Conservation (phyloP, 2,113 vertebrate species). For the Stigmatopora nigra region DNA sequence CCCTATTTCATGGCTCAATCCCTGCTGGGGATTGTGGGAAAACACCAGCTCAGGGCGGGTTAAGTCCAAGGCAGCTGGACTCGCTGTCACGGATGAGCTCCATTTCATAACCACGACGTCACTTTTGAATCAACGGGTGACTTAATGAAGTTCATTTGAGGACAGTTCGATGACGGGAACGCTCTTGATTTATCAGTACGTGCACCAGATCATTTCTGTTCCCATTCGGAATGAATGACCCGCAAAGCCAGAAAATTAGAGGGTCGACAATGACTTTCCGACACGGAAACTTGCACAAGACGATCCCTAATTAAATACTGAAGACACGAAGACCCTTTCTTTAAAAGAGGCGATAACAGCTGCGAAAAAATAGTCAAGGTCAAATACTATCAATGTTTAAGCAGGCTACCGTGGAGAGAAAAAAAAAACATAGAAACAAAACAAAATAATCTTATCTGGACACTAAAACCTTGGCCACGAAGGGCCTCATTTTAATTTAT, state of each 20-base stretch:
- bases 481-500: conserved; percentile 11
- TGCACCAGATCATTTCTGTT: neutral
- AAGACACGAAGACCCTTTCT: neutral
- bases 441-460: conserved; percentile 18
- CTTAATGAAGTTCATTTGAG: conserved; percentile 33
- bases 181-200: neutral
- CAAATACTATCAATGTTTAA: conserved; percentile 26
- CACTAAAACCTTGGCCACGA: conserved; percentile 25
- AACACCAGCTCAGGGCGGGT: conserved; percentile 9
- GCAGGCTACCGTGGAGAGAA: conserved; percentile 15
- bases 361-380: conserved; percentile 13
- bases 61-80: conserved; percentile 43
- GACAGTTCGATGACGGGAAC: conserved; percentile 32
- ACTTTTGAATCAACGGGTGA: conserved; percentile 40
- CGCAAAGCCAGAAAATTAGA: neutral
- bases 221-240: neutral
- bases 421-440: neutral
- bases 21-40: conserved; percentile 44
- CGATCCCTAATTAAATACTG: too few species aligned
- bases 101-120: conserved; percentile 57
- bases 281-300: too few species aligned
- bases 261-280: neutral
- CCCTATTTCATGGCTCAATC: conserved; percentile 42
- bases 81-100: conserved; percentile 60
- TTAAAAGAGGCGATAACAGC: neutral